Evolutionary conservation across 1,140 invertebrate genomes (phyloP), one percentile per base, ranked within the genome.

Genomic region (Lasioglossum baleicum): DNA sequence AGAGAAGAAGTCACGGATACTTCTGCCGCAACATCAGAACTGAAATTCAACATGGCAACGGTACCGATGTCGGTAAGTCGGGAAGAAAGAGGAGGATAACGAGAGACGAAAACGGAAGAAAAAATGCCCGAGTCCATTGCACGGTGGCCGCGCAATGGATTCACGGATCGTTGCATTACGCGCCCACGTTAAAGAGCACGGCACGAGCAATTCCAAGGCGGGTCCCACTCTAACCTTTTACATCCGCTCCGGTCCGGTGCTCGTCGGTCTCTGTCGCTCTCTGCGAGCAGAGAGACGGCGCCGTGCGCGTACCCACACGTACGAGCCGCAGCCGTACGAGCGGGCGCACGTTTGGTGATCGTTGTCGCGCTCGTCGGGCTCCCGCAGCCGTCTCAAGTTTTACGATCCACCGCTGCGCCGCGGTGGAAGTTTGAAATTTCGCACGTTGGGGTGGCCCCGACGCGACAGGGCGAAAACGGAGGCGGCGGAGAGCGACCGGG

Each of bases 361-460:
- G 72, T 78, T 53, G 64, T 85, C 72, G 81, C 81, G n/a, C 84
- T 83, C 80, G 66, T 69, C 71, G 67, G 44, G 86, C 76, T 88
- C 83, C 83, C 88, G 81, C 84, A 80, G 82, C 82, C 83, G 70
- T 76, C 83, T 87, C 83, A 87, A 90, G 89, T 90, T 90, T 91
- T 90, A 91, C 88, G 89, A 90, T 87, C 67, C 82, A 71, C 67
- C 80, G 80, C 67, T 71, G 58, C 58, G 74, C 75, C 70, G 74
- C 81, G 83, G 77, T 86, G 85, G 85, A 90, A 90, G 87, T 90
- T 89, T 77, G 83, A 87, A 88, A 88, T 90, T 90, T 88, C 83
- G 85, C 86, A 86, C 89, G 88, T 88, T 80, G 84, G 85, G 78
- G 73, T 82, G 68, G 82, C 75, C 60, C 26, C 69, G 63, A 81